Percentiles rank a stretch among this genome's conserved stretches.
Conservation (phyloP, 2,113 vertebrate genomes). For the Oreochromis spilurus region DNA sequence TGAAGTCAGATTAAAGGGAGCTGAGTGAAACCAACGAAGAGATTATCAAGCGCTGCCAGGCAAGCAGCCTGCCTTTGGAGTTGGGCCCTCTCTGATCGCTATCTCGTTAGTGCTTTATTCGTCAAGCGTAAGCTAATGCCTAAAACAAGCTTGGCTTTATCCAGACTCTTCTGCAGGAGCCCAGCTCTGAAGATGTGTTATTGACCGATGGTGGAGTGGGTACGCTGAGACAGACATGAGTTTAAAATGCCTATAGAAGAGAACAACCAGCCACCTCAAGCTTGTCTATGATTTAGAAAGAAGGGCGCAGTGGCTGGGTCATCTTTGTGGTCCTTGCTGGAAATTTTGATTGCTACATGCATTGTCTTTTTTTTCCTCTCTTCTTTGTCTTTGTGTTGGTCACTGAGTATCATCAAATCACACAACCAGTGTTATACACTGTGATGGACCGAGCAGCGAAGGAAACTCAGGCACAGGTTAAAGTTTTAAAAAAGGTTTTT, state of each 20-base stretch:
- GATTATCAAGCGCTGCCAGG: constrained; percentile 74
- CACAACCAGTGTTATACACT: not conserved
- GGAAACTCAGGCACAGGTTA: not conserved
- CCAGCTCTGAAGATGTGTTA: constrained; percentile 28
- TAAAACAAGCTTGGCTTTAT: constrained; percentile 61
- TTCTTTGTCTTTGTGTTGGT: not conserved
- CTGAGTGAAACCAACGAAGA: constrained; percentile 63
- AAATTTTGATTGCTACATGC: not conserved
- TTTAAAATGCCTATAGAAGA: not conserved
- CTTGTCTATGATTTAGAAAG: not conserved
- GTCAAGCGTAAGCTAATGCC: constrained; percentile 64
- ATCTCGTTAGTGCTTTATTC: constrained; percentile 72
- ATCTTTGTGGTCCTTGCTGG: not conserved
- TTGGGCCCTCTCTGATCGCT: constrained; percentile 65
- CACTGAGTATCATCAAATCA: not conserved
- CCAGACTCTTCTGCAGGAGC: constrained; percentile 36
- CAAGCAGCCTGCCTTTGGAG: constrained; percentile 68
- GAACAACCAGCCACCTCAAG: not conserved
- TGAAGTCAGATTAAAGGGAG: constrained; percentile 75
- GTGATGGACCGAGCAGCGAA: not conserved
- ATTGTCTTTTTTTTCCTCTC: not conserved
- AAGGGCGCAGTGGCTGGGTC: not conserved
- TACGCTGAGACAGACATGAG: not conserved
- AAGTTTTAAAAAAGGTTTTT: not conserved
- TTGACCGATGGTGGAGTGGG: constrained; percentile 23